These are phyloP conservation scores for Eupithecia vulgata DNA, from an alignment of 2,888 invertebrate species.

Conservation along the genomic window DNA sequence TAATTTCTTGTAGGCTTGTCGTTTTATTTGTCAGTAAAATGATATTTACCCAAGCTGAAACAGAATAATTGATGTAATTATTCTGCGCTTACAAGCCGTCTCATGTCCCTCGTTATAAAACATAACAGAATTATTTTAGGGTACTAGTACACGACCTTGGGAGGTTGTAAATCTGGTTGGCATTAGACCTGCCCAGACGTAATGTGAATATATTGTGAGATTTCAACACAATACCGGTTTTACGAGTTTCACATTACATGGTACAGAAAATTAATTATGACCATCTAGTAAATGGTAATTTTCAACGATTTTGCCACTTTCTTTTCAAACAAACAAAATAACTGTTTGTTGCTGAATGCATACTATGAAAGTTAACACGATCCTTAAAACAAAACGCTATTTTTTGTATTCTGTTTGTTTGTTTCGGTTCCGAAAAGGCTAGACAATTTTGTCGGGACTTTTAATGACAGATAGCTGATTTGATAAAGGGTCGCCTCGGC, in stretches of 20 bases:
- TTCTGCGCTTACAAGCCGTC: conserved; percentile 2
- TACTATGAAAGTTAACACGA: no score
- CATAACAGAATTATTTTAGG: conserved; percentile 32
- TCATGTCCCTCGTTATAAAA: conserved; percentile 10
- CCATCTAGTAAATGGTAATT: no score
- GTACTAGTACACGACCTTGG: conserved; percentile 39
- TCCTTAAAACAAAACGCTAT: no score
- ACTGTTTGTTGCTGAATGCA: no score
- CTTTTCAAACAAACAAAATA: not conserved
- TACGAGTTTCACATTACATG: conserved; percentile 1
- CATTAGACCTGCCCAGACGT: conserved; percentile 38
- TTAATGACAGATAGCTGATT: not conserved
- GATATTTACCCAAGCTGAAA: conserved; percentile 2
- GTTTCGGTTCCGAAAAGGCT: no score
- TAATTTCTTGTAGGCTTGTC: not conserved
- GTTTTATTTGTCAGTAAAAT: conserved; percentile 4
- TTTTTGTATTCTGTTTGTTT: no score
- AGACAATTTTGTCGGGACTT: no score
- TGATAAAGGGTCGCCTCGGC: not conserved
- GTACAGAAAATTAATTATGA: not conserved
- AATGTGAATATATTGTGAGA: conserved; percentile 45
- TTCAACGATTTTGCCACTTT: not conserved
- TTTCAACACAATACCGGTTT: conserved; percentile 43
- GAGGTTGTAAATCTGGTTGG: conserved; percentile 17
- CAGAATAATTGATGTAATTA: conserved; percentile 10